These are phyloP conservation scores for Columba janthina DNA, from an alignment of 2,113 vertebrate genomes.

Conservation along the genomic window DNA sequence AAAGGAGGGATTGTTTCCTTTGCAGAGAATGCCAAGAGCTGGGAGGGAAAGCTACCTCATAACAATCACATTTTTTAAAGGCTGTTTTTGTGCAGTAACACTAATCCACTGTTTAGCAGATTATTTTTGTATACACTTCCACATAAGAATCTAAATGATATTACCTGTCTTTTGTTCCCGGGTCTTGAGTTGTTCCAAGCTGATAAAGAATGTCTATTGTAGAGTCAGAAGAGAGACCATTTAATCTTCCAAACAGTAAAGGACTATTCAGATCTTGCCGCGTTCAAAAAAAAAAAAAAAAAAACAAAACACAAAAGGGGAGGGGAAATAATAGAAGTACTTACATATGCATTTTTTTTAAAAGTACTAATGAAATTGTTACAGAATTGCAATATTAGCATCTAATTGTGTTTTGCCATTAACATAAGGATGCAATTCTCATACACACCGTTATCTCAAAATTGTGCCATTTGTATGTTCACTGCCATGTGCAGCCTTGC, in stretches of 20 bases:
- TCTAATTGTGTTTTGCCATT: not conserved
- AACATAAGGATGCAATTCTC: not conserved
- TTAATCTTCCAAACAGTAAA: conserved; percentile 95
- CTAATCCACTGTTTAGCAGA: not conserved
- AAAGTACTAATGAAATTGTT: not conserved
- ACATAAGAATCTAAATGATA: conserved; percentile 1
- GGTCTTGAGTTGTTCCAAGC: conserved; percentile 96
- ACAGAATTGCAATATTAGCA: not conserved
- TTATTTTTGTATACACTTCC: not conserved
- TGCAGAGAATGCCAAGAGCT: not conserved
- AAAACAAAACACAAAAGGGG: not conserved
- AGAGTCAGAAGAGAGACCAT: conserved; percentile 97
- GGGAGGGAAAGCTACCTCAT: not conserved
- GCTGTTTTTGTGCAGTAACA: not conserved
- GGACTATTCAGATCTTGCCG: conserved; percentile 94
- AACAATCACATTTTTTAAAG: not conserved
- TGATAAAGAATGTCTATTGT: conserved; percentile 99
- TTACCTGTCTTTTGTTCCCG: conserved; percentile 97
- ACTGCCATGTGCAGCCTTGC: not conserved
- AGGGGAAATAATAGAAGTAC: conserved; percentile 43
- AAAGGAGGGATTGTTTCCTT: not conserved
- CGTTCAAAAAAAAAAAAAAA: not conserved
- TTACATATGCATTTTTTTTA: conserved; percentile 40
- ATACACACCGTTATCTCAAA: not conserved
- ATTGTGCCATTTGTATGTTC: not conserved